Percentiles rank a stretch among this genome's conserved stretches.
Conservation (phyloP, 2,113 vertebrate genomes). For the Lophius piscatorius region DNA sequence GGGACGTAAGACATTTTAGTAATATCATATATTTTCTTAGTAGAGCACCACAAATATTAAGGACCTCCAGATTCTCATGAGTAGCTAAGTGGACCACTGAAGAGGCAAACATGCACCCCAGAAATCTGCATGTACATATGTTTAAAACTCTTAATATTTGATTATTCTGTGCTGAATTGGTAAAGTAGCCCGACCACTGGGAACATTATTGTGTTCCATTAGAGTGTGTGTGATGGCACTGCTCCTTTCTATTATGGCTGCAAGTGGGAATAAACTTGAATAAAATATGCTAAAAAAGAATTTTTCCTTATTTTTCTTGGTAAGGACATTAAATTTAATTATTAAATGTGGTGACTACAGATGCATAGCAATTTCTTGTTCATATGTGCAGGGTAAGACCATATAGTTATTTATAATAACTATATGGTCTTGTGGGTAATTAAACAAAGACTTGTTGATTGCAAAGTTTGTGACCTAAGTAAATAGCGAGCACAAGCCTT, state of each 20-base stretch:
- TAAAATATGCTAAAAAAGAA: too few species aligned
- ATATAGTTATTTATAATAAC: conserved; percentile 48
- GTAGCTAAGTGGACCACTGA: background rate
- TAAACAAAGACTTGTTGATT: conserved; percentile 47
- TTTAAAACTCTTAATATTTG: conserved; percentile 22
- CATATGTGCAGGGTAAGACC: conserved; percentile 29
- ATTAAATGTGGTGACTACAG: too few species aligned
- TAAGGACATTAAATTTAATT: too few species aligned
- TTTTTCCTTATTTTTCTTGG: too few species aligned
- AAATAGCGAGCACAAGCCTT: conserved; percentile 29
- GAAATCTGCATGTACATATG: too few species aligned
- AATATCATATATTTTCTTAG: background rate
- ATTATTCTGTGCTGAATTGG: conserved; percentile 12
- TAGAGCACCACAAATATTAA: background rate
- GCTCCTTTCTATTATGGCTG: conserved; percentile 45
- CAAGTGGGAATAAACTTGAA: conserved; percentile 49
- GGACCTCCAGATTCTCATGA: too few species aligned
- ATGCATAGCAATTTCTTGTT: conserved; percentile 14
- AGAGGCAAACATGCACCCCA: background rate
- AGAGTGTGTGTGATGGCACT: conserved; percentile 49
- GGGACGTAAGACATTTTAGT: too few species aligned
- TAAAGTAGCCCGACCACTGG: conserved; percentile 28
- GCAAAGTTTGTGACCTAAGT: conserved; percentile 40
- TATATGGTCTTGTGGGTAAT: conserved; percentile 19
- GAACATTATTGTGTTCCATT: conserved; percentile 49